These are phyloP conservation scores for Urosaurus nigricauda DNA, from an alignment of 2,797 vertebrate species.

Conservation along the genomic window DNA sequence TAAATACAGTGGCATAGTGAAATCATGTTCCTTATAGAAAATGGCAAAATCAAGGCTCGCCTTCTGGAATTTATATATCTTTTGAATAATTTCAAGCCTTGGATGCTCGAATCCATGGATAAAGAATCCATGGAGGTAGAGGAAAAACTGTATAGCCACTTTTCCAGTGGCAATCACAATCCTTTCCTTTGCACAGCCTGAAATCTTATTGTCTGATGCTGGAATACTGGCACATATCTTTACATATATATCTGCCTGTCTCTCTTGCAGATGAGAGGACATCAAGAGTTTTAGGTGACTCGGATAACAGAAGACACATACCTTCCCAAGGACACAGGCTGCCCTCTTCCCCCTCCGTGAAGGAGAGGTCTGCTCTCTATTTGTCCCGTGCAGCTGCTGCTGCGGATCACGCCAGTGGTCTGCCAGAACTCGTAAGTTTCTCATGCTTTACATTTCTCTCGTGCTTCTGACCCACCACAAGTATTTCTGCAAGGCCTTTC, in stretches of 20 bases:
- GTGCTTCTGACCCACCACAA: background rate
- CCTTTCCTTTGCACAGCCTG: background rate
- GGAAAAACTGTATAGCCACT: no score
- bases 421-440: slow-evolving; percentile 79
- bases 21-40: no score
- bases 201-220: rapidly evolving
- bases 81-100: no score
- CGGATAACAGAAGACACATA: slow-evolving; percentile 70
- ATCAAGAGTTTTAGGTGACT: slow-evolving; percentile 74
- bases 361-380: slow-evolving; percentile 85
- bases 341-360: slow-evolving; percentile 79
- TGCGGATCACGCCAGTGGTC: slow-evolving; percentile 65
- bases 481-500: slow-evolving; percentile 31
- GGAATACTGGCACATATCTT: background rate
- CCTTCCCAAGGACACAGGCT: slow-evolving; percentile 72
- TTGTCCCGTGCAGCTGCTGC: slow-evolving; percentile 80
- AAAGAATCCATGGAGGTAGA: no score
- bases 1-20: no score
- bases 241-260: no score
- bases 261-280: slow-evolving; percentile 83
- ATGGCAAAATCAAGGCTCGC: no score
- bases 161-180: background rate
- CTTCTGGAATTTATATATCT: no score
- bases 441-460: slow-evolving; percentile 60
- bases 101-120: no score